Evolutionary conservation across 2,113 vertebrate species (phyloP).

Genomic region (Lepisosteus oculatus): DNA sequence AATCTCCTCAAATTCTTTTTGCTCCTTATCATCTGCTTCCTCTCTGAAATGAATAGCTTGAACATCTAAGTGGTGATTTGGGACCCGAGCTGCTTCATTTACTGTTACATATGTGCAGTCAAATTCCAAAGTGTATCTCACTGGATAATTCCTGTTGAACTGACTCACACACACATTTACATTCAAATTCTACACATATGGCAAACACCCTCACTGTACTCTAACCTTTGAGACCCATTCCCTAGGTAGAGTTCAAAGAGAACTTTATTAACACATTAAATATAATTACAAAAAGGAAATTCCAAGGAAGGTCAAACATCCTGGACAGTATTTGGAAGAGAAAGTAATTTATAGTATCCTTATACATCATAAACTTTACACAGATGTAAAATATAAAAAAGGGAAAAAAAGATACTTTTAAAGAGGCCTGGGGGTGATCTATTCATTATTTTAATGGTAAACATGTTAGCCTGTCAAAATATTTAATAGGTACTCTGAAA

Average conservation of each 20-base stretch:
- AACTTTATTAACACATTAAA: conserved; percentile 67
- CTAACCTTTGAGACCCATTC: conserved; percentile 54
- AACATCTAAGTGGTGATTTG: conserved; percentile 5
- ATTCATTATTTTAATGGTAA: conserved; percentile 50
- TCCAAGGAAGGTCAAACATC: conserved; percentile 55
- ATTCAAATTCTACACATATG: conserved; percentile 46
- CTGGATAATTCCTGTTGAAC: not conserved
- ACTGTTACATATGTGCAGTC: conserved; percentile 1
- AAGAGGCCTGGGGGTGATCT: conserved; percentile 45
- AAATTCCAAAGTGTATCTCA: not conserved
- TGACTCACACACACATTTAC: not conserved
- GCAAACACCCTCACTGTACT: conserved; percentile 49
- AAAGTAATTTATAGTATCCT: conserved; percentile 55
- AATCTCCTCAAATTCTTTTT: conserved; percentile 6
- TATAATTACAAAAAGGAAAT: conserved; percentile 63
- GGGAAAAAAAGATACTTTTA: conserved; percentile 27
- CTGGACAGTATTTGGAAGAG: conserved; percentile 50
- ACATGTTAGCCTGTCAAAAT: conserved; percentile 34
- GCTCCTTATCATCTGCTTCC: not conserved
- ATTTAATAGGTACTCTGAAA: not conserved
- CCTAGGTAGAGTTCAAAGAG: conserved; percentile 58
- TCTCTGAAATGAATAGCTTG: conserved; percentile 7
- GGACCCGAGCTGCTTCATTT: not conserved
- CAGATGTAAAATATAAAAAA: conserved; percentile 45
- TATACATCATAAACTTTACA: conserved; percentile 52